Conservation (phyloP, 2,888 invertebrate species). For the Pollenia labialis region DNA sequence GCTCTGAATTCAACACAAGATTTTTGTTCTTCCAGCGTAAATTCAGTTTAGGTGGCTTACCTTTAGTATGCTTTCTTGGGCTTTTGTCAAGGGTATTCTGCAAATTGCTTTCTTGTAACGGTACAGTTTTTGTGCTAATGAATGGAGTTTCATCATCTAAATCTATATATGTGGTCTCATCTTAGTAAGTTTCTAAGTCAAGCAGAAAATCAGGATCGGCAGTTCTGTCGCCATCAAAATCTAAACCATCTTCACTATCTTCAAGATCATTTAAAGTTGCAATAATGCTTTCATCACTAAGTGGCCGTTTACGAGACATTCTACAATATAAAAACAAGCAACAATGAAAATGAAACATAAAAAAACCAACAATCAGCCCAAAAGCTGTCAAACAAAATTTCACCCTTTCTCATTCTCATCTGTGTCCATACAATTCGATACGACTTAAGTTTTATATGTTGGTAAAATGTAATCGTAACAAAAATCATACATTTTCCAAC, state of each 20-base stretch:
- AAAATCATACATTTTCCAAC: too few species aligned
- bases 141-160: slow-evolving; percentile 23
- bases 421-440: slow-evolving; percentile 63
- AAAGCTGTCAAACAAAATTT: too few species aligned
- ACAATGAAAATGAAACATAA: too few species aligned
- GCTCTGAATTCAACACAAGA: slow-evolving; percentile 52
- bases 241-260: too few species aligned
- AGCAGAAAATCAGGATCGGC: too few species aligned
- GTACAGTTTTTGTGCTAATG: slow-evolving; percentile 20
- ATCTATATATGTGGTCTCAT: slow-evolving; percentile 27
- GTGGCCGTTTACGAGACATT: too few species aligned
- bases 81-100: slow-evolving; percentile 7
- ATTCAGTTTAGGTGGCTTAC: slow-evolving; percentile 39
- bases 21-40: slow-evolving; percentile 50
- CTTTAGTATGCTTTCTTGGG: slow-evolving; percentile 20
- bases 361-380: too few species aligned
- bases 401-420: too few species aligned
- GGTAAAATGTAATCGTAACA: slow-evolving; percentile 45
- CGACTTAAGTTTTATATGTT: slow-evolving; percentile 28
- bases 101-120: slow-evolving; percentile 20
- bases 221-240: too few species aligned
- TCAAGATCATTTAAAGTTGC: too few species aligned
- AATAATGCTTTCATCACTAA: too few species aligned
- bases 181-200: slow-evolving; percentile 38
- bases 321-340: too few species aligned